phyloP scores from a whole-genome alignment of 2,797 vertebrate species.

The Buceros bicornis region DNA sequence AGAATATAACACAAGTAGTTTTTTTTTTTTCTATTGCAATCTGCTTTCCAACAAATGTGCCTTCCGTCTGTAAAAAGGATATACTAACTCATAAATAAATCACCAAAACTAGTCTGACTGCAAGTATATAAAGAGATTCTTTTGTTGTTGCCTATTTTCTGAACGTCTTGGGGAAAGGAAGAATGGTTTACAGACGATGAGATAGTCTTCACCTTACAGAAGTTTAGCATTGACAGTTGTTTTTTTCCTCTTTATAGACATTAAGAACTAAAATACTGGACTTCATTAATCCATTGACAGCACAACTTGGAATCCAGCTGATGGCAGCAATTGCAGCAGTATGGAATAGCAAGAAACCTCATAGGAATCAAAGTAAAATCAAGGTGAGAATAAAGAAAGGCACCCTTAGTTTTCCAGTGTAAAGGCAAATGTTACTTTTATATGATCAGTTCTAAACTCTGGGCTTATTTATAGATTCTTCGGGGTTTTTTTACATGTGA shows the following conservation, averaged over 20 bases:
- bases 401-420: neutral
- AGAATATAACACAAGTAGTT: neutral
- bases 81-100: neutral
- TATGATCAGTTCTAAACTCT: neutral
- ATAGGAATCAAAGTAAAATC: constrained; percentile 85
- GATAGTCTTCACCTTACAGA: neutral
- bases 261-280: constrained; percentile 90
- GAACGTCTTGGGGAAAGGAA: neutral
- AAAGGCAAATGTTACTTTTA: neutral
- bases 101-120: neutral
- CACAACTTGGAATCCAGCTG: constrained; percentile 89
- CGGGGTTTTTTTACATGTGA: neutral
- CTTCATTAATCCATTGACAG: constrained; percentile 90
- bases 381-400: constrained; percentile 80
- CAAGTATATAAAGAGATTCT: neutral
- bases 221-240: neutral
- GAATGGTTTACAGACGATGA: neutral
- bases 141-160: neutral
- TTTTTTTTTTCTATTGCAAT: neutral
- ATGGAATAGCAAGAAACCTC: constrained; percentile 89
- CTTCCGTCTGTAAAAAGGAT: neutral
- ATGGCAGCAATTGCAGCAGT: constrained; percentile 91
- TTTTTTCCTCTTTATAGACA: constrained; percentile 52
- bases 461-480: neutral
- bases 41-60: neutral